Evolutionary conservation across 37 sponge, comb jelly and placozoan genomes (phyloP).

Genomic region (Aphrocallistes beatrix): DNA sequence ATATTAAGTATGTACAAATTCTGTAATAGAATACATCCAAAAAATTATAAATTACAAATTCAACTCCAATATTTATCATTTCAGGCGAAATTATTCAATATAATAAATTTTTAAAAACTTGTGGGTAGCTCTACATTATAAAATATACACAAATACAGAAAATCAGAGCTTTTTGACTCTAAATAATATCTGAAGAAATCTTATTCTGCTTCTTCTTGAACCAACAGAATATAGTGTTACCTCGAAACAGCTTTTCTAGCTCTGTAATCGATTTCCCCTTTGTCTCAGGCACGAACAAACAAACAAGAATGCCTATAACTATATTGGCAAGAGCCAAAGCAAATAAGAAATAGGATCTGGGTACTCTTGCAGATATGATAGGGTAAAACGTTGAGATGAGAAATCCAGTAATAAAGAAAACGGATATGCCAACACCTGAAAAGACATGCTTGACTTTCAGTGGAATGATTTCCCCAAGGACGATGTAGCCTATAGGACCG

Average conservation of each 20-base stretch:
- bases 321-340: neutral
- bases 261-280: neutral
- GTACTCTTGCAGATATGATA: neutral
- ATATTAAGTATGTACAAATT: too few relatives aligned
- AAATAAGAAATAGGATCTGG: neutral
- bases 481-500: neutral
- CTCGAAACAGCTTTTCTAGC: neutral
- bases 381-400: neutral
- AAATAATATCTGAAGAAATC: too few relatives aligned
- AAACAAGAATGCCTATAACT: neutral
- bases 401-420: neutral
- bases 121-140: too few relatives aligned
- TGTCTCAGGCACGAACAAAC: neutral
- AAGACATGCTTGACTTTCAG: neutral
- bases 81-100: too few relatives aligned
- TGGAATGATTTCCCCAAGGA: neutral
- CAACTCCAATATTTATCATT: too few relatives aligned
- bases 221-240: neutral
- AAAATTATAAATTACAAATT: too few relatives aligned
- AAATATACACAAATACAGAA: too few relatives aligned
- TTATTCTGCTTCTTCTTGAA: too few relatives aligned
- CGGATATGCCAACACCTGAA: neutral
- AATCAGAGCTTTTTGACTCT: too few relatives aligned
- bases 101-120: too few relatives aligned
- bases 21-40: too few relatives aligned